A percentile compares a stretch with the other conserved stretches of the same genome.
Evolutionary conservation across 2,888 invertebrate species (phyloP).

Genomic region (Trachelus tabidus): DNA sequence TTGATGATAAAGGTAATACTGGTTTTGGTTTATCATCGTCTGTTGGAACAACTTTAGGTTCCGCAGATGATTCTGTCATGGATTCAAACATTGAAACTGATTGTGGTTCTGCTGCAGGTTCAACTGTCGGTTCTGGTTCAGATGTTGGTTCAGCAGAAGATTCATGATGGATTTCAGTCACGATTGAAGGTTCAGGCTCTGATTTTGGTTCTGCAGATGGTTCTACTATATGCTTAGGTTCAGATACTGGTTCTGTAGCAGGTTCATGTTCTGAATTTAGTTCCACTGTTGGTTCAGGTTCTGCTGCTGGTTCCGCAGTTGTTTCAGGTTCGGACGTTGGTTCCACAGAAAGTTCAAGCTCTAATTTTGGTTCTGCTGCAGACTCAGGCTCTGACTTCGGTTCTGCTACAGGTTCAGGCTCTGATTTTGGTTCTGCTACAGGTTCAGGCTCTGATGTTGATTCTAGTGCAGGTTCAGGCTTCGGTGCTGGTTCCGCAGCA

Average conservation of each 20-base stretch:
- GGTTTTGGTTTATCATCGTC: conserved; percentile 4
- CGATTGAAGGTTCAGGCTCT: conserved; percentile 34
- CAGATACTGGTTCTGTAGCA: conserved; percentile 20
- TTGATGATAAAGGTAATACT: conserved; percentile 32
- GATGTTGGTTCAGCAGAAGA: conserved; percentile 38
- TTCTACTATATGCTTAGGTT: conserved; percentile 25
- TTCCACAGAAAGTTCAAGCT: conserved; percentile 39
- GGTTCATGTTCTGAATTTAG: conserved; percentile 46
- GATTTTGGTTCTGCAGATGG: conserved; percentile 42
- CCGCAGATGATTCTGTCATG: background rate
- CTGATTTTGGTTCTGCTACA: conserved; percentile 32
- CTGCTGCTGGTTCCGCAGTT: conserved; percentile 36
- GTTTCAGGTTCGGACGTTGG: conserved; percentile 40
- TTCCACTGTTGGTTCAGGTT: conserved; percentile 55
- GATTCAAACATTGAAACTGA: conserved; percentile 24
- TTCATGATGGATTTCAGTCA: conserved; percentile 33
- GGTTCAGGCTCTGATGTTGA: conserved; percentile 27
- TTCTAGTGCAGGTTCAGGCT: conserved; percentile 28
- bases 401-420: conserved; percentile 30
- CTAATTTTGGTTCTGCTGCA: conserved; percentile 32
- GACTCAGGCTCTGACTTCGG: conserved; percentile 41
- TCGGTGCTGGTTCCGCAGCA: conserved; percentile 32
- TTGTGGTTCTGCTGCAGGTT: conserved; percentile 30
- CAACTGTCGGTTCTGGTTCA: conserved; percentile 22
- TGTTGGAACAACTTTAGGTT: conserved; percentile 12